phyloP scores from a whole-genome alignment of 2,797 vertebrate species.

The Cyprinella venusta region DNA sequence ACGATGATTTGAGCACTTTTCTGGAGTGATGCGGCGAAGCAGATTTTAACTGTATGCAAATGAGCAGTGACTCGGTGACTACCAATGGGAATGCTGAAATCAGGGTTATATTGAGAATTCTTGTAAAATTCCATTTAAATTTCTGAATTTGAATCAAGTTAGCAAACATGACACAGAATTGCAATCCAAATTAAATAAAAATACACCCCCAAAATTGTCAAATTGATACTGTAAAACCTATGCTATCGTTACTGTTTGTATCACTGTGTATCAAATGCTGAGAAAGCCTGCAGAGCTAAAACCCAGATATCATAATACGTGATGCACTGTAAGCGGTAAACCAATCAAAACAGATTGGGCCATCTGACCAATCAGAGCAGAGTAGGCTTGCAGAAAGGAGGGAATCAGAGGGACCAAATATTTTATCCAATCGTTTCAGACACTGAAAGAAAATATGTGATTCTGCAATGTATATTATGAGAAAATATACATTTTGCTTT shows the following conservation, averaged over 20 bases:
- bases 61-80: not conserved
- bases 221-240: not conserved
- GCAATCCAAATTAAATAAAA: not conserved
- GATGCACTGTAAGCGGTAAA: not conserved
- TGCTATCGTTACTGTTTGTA: not conserved
- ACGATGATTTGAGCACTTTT: not conserved
- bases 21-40: not conserved
- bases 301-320: not conserved
- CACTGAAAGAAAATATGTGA: too few species aligned
- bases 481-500: too few species aligned
- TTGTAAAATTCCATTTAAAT: not conserved
- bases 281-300: not conserved
- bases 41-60: conserved; percentile 1
- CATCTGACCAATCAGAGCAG: not conserved
- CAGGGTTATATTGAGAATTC: not conserved
- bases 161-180: not conserved
- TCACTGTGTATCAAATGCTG: not conserved
- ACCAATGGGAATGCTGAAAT: not conserved
- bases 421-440: too few species aligned
- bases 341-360: not conserved
- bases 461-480: too few species aligned
- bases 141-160: not conserved
- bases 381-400: not conserved
- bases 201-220: not conserved
- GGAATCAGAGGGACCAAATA: too few species aligned